Evolutionary conservation across 2,113 vertebrate species (phyloP), one percentile per base, ranked within the genome.

Genomic region (Rhadina sibilatrix): DNA sequence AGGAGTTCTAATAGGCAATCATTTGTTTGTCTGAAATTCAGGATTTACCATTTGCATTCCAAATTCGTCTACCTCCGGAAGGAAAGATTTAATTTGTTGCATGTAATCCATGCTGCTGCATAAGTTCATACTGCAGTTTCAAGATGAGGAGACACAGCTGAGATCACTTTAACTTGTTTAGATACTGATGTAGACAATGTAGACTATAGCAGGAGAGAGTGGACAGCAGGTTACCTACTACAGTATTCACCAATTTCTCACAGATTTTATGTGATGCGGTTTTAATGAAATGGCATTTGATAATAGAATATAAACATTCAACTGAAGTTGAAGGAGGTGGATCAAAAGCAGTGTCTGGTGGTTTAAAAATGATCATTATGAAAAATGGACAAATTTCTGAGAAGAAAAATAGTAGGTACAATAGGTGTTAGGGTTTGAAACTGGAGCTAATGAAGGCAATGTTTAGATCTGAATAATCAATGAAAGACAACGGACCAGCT

Each of bases 11-110:
- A 96, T 95, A 94, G 89, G 76, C 89, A 90, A 75, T 89, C 42
- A 75, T 94, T 96, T 90, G 54, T 95, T 94, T 92, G 76, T 89
- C 68, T 94, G 93, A 96, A 92, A 92, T 83, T 78, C 69, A 75
- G 44, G n/a, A 31, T 94, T 93, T 94, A 27, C 63, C 25, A 49
- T 93, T 95, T 95, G 83, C 86, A 89, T 97, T 92, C 76, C 89
- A 89, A 86, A 92, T 90, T 70, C 0, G 0, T 37, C 47, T 75
- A 81, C 64, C 60, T 87, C 64, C 3, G 5, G 21, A 90, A 90
- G 89, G 33, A 80, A 93, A 84, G 27, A 68, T 83, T 77, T 49
- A 38, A 60, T 61, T 87, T 87, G 28, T 71, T 50, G 21, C 30
- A 33, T 15, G 21, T 40, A 86, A 70, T 86, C 72, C 27, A 53